phyloP scores from a whole-genome alignment of 1,140 invertebrate species.

The Aporrectodea caliginosa region DNA sequence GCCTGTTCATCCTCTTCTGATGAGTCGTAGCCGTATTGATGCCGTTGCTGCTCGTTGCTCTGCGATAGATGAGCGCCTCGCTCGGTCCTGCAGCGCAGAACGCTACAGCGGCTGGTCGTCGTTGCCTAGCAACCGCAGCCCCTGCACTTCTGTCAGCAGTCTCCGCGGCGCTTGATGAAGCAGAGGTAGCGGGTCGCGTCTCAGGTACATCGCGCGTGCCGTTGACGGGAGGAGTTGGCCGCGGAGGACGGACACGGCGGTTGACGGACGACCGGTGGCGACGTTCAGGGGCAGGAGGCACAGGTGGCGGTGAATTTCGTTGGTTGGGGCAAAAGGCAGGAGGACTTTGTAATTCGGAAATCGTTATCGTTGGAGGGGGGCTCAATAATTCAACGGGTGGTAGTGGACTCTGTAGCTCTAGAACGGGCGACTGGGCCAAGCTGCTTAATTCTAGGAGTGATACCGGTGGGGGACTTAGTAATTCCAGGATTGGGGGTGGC shows the following conservation, averaged over 20 bases:
- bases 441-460: neutral
- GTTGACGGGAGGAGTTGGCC: neutral
- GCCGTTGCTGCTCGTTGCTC: neutral
- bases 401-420: slow-evolving; percentile 17
- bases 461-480: neutral
- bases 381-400: slow-evolving; percentile 28
- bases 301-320: neutral
- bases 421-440: neutral
- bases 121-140: neutral
- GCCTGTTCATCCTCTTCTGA: neutral
- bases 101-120: too few relatives aligned
- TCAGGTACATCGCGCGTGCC: neutral
- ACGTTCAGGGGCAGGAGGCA: neutral
- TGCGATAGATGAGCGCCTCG: neutral
- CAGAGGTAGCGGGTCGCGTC: neutral
- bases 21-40: neutral
- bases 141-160: slow-evolving; percentile 9
- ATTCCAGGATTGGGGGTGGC: neutral
- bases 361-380: neutral
- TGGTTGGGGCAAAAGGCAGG: neutral
- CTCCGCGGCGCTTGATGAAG: neutral
- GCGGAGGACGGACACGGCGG: neutral
- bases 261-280: neutral
- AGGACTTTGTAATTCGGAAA: neutral
- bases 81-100: neutral